phyloP scores from a whole-genome alignment of 2,797 vertebrate genomes.

The Phrynocephalus vlangalii region DNA sequence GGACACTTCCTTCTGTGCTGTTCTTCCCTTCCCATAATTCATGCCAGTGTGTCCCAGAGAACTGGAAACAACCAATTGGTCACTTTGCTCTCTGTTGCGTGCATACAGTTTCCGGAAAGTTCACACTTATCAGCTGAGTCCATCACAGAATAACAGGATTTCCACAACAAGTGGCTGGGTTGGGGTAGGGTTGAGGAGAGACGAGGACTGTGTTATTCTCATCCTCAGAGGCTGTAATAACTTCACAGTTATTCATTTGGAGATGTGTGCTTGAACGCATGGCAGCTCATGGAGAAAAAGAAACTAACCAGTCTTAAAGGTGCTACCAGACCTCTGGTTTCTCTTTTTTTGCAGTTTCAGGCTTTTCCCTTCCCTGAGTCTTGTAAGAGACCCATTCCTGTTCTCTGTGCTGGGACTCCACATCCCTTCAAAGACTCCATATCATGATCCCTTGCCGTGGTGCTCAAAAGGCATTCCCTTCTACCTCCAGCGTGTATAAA shows the following conservation, averaged over 20 bases:
- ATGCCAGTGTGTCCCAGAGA: constrained; percentile 45
- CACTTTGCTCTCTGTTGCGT: constrained; percentile 2
- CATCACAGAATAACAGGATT: not conserved
- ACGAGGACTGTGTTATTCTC: not conserved
- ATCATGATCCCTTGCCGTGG: not conserved
- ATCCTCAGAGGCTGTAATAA: not conserved
- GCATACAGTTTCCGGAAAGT: constrained; percentile 20
- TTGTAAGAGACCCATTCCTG: too few relatives aligned
- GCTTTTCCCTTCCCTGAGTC: too few relatives aligned
- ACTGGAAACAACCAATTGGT: constrained; percentile 49
- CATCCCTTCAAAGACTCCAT: not conserved
- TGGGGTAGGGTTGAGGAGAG: not conserved
- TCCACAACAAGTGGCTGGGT: too few relatives aligned
- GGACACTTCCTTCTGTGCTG: constrained; percentile 43
- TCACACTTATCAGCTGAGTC: constrained; percentile 14
- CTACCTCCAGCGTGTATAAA: too few relatives aligned
- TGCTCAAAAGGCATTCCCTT: not conserved
- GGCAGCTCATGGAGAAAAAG: too few relatives aligned
- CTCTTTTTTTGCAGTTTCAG: too few relatives aligned
- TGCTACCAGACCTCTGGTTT: too few relatives aligned
- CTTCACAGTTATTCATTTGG: too few relatives aligned
- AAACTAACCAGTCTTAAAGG: too few relatives aligned
- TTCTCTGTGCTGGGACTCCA: not conserved
- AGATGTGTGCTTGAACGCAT: too few relatives aligned
- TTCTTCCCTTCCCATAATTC: constrained; percentile 60